Percentiles rank a stretch among this genome's conserved stretches.
These are phyloP conservation scores for Coleophora deauratella DNA, from an alignment of 2,888 invertebrate genomes.

Conservation along the genomic window DNA sequence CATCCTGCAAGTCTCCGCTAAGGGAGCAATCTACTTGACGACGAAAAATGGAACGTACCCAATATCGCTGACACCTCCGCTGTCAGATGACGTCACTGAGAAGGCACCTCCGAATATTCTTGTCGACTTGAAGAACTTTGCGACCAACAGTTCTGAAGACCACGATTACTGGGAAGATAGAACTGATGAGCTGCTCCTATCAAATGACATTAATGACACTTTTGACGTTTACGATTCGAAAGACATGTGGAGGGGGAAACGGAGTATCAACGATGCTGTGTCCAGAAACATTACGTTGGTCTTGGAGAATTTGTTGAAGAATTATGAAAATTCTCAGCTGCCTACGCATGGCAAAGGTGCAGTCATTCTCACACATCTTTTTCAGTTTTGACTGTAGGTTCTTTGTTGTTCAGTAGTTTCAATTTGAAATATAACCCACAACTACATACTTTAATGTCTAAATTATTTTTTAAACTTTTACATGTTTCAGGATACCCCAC, in stretches of 20 bases:
- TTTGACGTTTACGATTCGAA: conserved; percentile 33
- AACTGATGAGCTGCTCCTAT: conserved; percentile 43
- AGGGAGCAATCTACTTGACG: conserved; percentile 68
- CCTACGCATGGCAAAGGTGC: conserved; percentile 92
- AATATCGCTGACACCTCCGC: conserved; percentile 60
- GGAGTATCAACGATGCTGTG: conserved; percentile 80
- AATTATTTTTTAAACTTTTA: too few relatives aligned
- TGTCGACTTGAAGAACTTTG: conserved; percentile 48
- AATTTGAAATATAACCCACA: too few relatives aligned
- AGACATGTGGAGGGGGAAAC: conserved; percentile 47
- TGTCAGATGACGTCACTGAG: conserved; percentile 43
- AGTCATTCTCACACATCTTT: too few relatives aligned
- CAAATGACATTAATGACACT: conserved; percentile 52
- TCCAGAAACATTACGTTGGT: conserved; percentile 90
- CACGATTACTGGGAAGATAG: conserved; percentile 43
- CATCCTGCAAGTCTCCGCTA: conserved; percentile 36
- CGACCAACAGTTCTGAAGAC: conserved; percentile 29
- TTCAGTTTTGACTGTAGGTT: too few relatives aligned
- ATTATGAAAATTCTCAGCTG: conserved; percentile 91
- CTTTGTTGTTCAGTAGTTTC: too few relatives aligned
- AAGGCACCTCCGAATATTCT: conserved; percentile 49
- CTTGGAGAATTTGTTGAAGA: conserved; percentile 88
- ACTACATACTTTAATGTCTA: too few relatives aligned
- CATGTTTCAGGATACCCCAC: conserved; percentile 88
- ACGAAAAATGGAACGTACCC: conserved; percentile 70